Base-by-base conservation (phyloP, 2,888 invertebrate genomes). In the Scaptomyza tumidula region DNA sequence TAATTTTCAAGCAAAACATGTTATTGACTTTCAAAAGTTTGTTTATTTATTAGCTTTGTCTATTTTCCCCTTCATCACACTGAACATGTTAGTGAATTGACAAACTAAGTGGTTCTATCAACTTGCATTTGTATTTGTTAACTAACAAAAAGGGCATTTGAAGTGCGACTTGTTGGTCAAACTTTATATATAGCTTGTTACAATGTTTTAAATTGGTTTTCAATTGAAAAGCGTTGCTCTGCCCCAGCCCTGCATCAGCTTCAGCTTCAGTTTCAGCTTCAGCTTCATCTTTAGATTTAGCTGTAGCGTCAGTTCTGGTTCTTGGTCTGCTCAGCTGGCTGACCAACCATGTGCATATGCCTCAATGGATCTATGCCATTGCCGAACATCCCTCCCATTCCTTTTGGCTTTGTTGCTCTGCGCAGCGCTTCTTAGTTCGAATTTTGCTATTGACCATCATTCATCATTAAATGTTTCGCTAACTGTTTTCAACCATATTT, bases 391-490 rank as follows among this genome's bases (percentile, higher is more conserved):
- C 5, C 9, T 27, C 3, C 53, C 6, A n/a, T 9, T 7, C 29
- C 24, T 27, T 10, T 31, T 27, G 27, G 37, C 37, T n/a, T 27
- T 6, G 27, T 19, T 16, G 41, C 33, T 45, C 39, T 13, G n/a
- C 46, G 43, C 57, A 69, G 39, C 53, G 52, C 24, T 35, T 37
- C 60, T 48, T 59, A 58, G 48, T 57, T 57, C 52, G 53, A 72
- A 71, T 72, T 84, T 80, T 65, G 52, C 69, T 53, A 85, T 82
- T 78, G 78, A 78, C 83, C 86, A 86, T 86, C 89, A 86, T 87
- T 86, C 86, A 86, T 86, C 89, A 86, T 89, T 86, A 87, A 82
- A 80, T 84, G 86, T 84, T 87, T 83, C 88, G 75, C 80, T 83
- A 88, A 86, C 86, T 86, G 86, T 88, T 84, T 82, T 87, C 80